Percentiles rank a stretch among this genome's conserved stretches.
These are phyloP conservation scores for Solenopsis fugax DNA, from an alignment of 1,140 invertebrate genomes.

Conservation along the genomic window DNA sequence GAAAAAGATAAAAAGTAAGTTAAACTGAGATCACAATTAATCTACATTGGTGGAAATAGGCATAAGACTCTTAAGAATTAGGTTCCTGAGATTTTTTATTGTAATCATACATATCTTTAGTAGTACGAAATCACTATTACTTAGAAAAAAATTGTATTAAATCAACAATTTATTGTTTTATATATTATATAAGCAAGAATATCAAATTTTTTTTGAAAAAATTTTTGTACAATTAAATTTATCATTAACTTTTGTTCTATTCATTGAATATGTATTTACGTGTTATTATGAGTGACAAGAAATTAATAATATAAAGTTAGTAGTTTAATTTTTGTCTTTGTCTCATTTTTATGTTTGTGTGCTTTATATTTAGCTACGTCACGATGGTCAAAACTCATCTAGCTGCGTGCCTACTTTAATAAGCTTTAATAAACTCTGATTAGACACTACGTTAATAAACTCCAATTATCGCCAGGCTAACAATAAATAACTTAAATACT, in stretches of 20 bases:
- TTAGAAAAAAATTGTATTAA: too few relatives aligned
- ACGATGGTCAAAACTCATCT: background rate
- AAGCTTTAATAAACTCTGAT: conserved; percentile 24
- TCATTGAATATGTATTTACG: background rate
- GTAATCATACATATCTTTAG: too few relatives aligned
- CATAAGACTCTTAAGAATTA: too few relatives aligned
- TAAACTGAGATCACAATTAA: too few relatives aligned
- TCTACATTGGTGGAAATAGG: too few relatives aligned
- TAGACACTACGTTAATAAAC: background rate
- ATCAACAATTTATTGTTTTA: too few relatives aligned
- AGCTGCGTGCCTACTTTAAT: conserved; percentile 24
- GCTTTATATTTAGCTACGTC: background rate
- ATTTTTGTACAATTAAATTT: too few relatives aligned
- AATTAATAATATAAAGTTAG: conserved; percentile 1
- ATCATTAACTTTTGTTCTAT: background rate
- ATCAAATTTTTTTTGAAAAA: too few relatives aligned
- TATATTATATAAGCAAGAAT: too few relatives aligned
- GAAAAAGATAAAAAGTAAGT: too few relatives aligned
- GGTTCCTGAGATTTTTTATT: too few relatives aligned
- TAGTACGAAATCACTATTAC: too few relatives aligned
- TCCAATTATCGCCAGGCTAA: conserved; percentile 11
- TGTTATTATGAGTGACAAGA: background rate
- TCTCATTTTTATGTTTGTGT: background rate
- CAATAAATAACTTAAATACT: conserved; percentile 26
- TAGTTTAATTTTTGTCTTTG: background rate